phyloP scores from a whole-genome alignment of 2,113 vertebrate genomes.

The Labrus mixtus region DNA sequence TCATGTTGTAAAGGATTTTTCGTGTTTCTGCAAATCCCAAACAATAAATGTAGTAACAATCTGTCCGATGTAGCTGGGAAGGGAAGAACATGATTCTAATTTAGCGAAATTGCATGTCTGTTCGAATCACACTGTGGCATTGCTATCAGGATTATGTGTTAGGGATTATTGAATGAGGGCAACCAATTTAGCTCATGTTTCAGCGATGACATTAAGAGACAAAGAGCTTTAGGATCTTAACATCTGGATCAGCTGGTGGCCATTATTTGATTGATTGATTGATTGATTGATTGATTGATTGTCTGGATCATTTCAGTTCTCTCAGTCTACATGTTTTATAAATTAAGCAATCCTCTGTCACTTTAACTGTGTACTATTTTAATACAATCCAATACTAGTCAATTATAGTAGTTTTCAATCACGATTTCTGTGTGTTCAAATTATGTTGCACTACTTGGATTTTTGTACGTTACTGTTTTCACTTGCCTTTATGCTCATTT shows the following conservation, averaged over 20 bases:
- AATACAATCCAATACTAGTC: neutral
- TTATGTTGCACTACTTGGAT: constrained; percentile 2
- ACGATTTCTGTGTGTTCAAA: constrained; percentile 6
- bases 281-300: constrained; percentile 9
- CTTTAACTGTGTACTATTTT: constrained; percentile 32
- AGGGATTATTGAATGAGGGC: constrained; percentile 1
- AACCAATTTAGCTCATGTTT: constrained; percentile 5
- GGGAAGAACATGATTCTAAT: neutral
- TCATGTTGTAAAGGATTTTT: neutral
- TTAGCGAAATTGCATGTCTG: constrained; percentile 1
- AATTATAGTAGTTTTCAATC: constrained; percentile 4
- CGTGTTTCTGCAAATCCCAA: constrained; percentile 17
- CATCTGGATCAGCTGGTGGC: neutral
- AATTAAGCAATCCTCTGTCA: constrained; percentile 1
- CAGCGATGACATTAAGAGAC: neutral
- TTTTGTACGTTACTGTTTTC: constrained; percentile 3
- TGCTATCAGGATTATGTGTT: neutral
- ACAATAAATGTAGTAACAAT: constrained; percentile 8
- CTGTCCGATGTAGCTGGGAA: constrained; percentile 13
- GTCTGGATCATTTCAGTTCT: constrained; percentile 12
- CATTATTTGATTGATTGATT: constrained; percentile 1
- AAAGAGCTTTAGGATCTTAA: constrained; percentile 5
- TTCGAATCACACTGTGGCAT: constrained; percentile 25
- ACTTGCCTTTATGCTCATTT: constrained; percentile 17
- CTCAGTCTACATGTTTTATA: neutral